Evolutionary conservation across 2,888 invertebrate genomes (phyloP), one percentile per base, ranked within the genome.

Genomic region (Brassicogethes aeneus): DNA sequence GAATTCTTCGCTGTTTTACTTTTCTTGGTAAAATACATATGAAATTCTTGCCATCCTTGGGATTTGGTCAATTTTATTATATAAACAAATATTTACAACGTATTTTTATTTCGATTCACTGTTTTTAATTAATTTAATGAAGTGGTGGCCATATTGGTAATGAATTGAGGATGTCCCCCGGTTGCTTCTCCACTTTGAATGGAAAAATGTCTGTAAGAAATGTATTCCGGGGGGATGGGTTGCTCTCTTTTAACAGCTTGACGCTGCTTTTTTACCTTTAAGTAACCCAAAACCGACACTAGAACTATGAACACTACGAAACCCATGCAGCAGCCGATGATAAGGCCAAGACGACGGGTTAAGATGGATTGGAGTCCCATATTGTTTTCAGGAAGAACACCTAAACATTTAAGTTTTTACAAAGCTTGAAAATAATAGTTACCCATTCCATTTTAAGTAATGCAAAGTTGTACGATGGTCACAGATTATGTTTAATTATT

Each of bases 301-400:
- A 90, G 73, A 16, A 88, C 80, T 39, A 91, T 76, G 61, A 91
- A 89, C 37, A 91, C 86, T 45, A 89, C 77, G 58, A 88, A 84
- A 39, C 89, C 89, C 73, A 91, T 79, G 60, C 85, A 86, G 62
- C 87, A 85, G 38, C 90, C 90, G 41, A 91, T 83, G 54, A 90
- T 87, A 50, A 91, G 76, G 17, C 90, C 89, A 41, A 91, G 72
- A 50, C 90, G 76, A 44, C 89, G 74, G 2, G 87, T 86, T 30
- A 90, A 71, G 58, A 91, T 80, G 45, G 84, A 85, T 50, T 81
- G 80, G 34, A 84, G 78, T 33, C 77, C 76, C 37, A 60, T 46
- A 3, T 62, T 59, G 35, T 61, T 62, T 36, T 67, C 66, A 2
- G 65, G 63, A 15, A 23, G 23, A 23, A 23, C 10, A 7, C 23